Evolutionary conservation across 1,140 invertebrate genomes (phyloP), one percentile per base, ranked within the genome.

Genomic region (Zaprionus vittiger): DNA sequence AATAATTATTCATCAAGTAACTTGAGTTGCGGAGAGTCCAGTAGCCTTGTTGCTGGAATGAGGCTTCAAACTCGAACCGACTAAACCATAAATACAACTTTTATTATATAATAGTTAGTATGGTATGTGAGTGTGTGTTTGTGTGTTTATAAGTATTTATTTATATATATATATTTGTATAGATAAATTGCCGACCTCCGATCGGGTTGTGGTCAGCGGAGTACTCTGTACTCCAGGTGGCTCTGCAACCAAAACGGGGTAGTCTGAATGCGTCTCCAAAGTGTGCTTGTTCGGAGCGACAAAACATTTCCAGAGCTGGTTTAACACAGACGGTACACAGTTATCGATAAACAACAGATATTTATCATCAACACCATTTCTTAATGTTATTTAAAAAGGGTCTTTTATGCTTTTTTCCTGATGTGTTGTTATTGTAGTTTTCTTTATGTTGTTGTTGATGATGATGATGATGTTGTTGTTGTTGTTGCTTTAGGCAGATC

Each of bases 321-420:
- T 89, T 90, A 90, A 90, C 85, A 90, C 81, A 90, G 85, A 90
- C 85, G 67, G 81, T 85, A 90, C 67, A 90, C 72, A 85, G 82
- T 90, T 89, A 76, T 82, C 62, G 79, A 85, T 81, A 90, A 89
- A 86, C 73, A 84, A 86, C 79, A 89, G 69, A 80, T 74, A 72
- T 73, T 90, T 90, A 79, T 79, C 74, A 77, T 84, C 38, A 87
- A 89, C 79, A 60, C 72, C 72, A 74, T 67, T 79, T 73, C 79
- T 90, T 90, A 85, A 81, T 90, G 85, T 85, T 85, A 69, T 73
- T 77, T 62, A 75, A 78, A 74, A 34, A 11, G 31, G 47, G 61
- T 54, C 17, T 56, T 64, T 65, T 44, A 20, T 26, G 55, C 38
- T 67, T 47, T 41, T 56, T 61, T 76, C 20, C 37, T 37, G 41